phyloP scores from a whole-genome alignment of 2,888 invertebrate genomes.

The Habroteleia sp. region DNA sequence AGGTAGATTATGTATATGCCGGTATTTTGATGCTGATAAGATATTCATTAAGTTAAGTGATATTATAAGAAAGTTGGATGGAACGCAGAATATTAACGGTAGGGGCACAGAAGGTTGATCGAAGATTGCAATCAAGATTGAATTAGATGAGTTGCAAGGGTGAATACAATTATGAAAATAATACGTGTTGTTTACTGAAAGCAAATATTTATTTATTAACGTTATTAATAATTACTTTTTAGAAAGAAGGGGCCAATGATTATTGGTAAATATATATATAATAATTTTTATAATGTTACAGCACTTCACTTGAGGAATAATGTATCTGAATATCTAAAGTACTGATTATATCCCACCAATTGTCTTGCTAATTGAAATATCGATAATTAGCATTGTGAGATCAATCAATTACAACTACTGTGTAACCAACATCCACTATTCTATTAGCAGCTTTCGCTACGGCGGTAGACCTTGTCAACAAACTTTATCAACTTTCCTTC shows the following conservation, averaged over 20 bases:
- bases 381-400: too few species aligned
- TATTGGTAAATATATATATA: too few species aligned
- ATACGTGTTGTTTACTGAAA: too few species aligned
- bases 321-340: too few species aligned
- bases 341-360: too few species aligned
- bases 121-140: slow-evolving; percentile 23
- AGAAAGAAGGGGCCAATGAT: too few species aligned
- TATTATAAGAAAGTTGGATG: slow-evolving; percentile 28
- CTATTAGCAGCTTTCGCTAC: slow-evolving; percentile 9
- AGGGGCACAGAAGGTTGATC: slow-evolving; percentile 8
- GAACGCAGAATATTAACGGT: neutral
- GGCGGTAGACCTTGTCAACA: slow-evolving; percentile 16
- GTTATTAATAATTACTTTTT: too few species aligned
- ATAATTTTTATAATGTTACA: too few species aligned
- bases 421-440: neutral
- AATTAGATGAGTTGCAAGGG: slow-evolving; percentile 39
- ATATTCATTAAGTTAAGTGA: slow-evolving; percentile 55
- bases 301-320: too few species aligned
- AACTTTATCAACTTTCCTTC: slow-evolving; percentile 30
- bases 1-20: slow-evolving; percentile 13
- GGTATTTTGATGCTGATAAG: slow-evolving; percentile 47
- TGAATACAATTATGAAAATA: slow-evolving; percentile 3
- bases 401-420: neutral
- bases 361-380: too few species aligned
- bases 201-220: too few species aligned